Evolutionary conservation across 2,888 invertebrate genomes (phyloP).

Genomic region (Lasioglossum zephyrum): DNA sequence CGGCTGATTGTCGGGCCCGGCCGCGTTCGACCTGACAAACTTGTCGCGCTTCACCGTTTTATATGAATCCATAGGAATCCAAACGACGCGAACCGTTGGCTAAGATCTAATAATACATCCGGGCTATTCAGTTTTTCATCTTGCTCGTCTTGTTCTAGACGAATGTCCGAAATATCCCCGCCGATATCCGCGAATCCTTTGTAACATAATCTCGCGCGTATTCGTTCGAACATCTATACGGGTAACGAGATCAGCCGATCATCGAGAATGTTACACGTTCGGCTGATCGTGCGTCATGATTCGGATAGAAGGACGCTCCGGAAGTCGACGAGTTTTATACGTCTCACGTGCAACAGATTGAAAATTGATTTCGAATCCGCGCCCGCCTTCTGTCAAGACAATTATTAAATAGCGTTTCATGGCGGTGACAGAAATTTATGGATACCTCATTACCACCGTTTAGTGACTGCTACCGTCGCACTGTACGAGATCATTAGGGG

Average conservation of each 20-base stretch:
- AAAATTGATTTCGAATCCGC: constrained; percentile 60
- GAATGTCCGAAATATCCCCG: background rate
- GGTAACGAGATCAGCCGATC: background rate
- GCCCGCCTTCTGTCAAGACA: constrained; percentile 54
- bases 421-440: constrained; percentile 79
- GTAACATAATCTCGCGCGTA: background rate
- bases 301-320: background rate
- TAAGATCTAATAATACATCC: constrained; percentile 62
- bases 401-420: constrained; percentile 76
- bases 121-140: constrained; percentile 37
- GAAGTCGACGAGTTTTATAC: background rate
- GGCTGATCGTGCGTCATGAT: background rate
- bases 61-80: constrained; percentile 43
- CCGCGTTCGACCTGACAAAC: constrained; percentile 27
- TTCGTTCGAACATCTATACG: background rate
- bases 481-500: constrained; percentile 78
- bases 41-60: constrained; percentile 25
- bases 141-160: background rate
- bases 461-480: constrained; percentile 73
- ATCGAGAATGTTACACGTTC: background rate
- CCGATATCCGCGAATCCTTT: background rate
- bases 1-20: constrained; percentile 13
- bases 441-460: constrained; percentile 79
- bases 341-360: constrained; percentile 20
- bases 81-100: constrained; percentile 16